These are phyloP conservation scores for Atrichornis clamosus DNA, from an alignment of 2,113 vertebrate genomes.

Conservation along the genomic window DNA sequence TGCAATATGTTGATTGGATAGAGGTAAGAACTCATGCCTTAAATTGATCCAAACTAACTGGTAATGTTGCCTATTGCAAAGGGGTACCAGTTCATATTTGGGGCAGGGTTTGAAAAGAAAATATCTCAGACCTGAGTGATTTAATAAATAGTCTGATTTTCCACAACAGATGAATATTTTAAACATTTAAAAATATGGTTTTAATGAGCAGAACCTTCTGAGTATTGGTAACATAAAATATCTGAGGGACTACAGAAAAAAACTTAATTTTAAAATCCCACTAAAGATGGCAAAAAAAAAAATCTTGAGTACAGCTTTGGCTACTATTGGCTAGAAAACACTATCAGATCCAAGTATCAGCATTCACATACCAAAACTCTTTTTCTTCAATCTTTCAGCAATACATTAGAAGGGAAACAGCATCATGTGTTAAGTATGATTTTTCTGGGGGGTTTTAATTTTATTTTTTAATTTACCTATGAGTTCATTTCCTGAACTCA, in stretches of 20 bases:
- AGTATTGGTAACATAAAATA: neutral
- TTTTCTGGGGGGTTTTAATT: neutral
- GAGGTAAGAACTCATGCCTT: neutral
- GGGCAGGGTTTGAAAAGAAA: neutral
- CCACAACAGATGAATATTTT: neutral
- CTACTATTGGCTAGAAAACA: neutral
- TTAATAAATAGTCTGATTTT: neutral
- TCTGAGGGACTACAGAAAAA: neutral
- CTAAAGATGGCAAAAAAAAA: neutral
- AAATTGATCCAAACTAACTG: neutral
- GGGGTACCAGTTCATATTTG: neutral
- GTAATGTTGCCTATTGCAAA: neutral
- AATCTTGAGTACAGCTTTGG: neutral
- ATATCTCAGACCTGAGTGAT: neutral
- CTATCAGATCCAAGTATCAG: neutral
- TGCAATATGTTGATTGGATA: neutral
- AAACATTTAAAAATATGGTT: neutral
- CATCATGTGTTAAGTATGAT: neutral
- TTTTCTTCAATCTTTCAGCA: neutral
- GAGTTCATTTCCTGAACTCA: slow-evolving; percentile 31
- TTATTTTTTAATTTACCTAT: neutral
- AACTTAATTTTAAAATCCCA: neutral
- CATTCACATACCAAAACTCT: no score
- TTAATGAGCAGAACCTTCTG: neutral
- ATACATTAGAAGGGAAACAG: neutral